phyloP scores from a whole-genome alignment of 2,113 vertebrate genomes.

The Aspiorhynchus laticeps region DNA sequence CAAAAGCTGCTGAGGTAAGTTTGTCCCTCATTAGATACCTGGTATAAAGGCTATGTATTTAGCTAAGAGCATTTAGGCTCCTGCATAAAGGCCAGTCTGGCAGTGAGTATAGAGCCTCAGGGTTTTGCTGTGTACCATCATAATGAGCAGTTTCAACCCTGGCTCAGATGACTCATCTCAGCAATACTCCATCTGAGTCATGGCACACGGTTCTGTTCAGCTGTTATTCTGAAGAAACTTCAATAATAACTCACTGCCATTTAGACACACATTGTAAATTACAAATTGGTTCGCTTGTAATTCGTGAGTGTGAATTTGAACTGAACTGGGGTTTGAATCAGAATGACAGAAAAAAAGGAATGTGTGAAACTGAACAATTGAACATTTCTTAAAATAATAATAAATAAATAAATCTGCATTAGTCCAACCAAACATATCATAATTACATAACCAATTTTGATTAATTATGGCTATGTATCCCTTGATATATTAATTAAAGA shows the following conservation, averaged over 20 bases:
- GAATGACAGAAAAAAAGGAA: not conserved
- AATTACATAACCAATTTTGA: not conserved
- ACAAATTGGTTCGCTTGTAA: not conserved
- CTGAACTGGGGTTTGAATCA: not conserved
- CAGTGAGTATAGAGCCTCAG: slow-evolving; percentile 15
- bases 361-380: not conserved
- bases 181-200: slow-evolving; percentile 47
- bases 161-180: slow-evolving; percentile 51
- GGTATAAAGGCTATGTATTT: slow-evolving; percentile 12
- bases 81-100: slow-evolving; percentile 9
- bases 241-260: slow-evolving; percentile 20
- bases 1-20: not conserved
- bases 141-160: slow-evolving; percentile 43
- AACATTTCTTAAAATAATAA: not conserved
- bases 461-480: not conserved
- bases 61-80: slow-evolving; percentile 9
- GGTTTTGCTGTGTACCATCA: slow-evolving; percentile 38
- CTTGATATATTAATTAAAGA: not conserved
- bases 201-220: slow-evolving; percentile 15
- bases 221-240: slow-evolving; percentile 25
- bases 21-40: slow-evolving; percentile 26
- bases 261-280: not conserved
- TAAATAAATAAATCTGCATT: not conserved
- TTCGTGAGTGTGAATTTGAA: not conserved
- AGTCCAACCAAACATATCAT: not conserved